phyloP scores from a whole-genome alignment of 1,140 invertebrate genomes.

The Pachyrhynchus sulphureomaculatus region DNA sequence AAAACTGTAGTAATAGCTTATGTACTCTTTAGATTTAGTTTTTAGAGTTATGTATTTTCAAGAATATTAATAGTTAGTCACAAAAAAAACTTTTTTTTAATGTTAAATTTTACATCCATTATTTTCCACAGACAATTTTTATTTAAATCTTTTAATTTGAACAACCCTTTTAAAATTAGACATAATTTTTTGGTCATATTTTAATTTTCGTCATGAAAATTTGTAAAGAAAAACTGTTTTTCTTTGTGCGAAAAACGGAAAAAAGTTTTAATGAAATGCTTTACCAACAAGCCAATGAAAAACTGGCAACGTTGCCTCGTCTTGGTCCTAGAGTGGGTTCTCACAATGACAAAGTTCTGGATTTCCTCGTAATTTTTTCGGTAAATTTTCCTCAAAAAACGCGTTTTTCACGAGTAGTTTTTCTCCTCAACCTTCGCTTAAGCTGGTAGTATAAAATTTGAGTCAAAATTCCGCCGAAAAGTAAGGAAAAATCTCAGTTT shows the following conservation, averaged over 20 bases:
- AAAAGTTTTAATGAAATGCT: background rate
- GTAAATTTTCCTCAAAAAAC: background rate
- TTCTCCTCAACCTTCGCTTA: background rate
- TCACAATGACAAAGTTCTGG: conserved; percentile 26
- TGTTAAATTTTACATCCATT: too few relatives aligned
- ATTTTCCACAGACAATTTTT: too few relatives aligned
- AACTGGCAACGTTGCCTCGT: background rate
- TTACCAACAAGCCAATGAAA: background rate
- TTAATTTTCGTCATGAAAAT: too few relatives aligned
- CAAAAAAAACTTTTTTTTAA: too few relatives aligned
- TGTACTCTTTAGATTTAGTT: too few relatives aligned
- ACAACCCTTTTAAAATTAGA: too few relatives aligned
- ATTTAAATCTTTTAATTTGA: too few relatives aligned
- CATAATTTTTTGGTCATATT: too few relatives aligned
- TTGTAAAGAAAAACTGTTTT: conserved; percentile 36
- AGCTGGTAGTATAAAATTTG: background rate
- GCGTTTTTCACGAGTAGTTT: background rate
- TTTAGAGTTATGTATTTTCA: too few relatives aligned
- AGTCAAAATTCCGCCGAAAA: background rate
- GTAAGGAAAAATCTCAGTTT: background rate
- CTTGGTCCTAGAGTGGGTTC: conserved; percentile 10
- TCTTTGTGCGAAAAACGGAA: background rate
- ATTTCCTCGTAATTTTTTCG: conserved; percentile 1
- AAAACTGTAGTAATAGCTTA: too few relatives aligned
- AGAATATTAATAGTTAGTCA: too few relatives aligned